Evolutionary conservation across 2,797 vertebrate genomes (phyloP), one percentile per base, ranked within the genome.

Genomic region (Sebastes ruberrimus): DNA sequence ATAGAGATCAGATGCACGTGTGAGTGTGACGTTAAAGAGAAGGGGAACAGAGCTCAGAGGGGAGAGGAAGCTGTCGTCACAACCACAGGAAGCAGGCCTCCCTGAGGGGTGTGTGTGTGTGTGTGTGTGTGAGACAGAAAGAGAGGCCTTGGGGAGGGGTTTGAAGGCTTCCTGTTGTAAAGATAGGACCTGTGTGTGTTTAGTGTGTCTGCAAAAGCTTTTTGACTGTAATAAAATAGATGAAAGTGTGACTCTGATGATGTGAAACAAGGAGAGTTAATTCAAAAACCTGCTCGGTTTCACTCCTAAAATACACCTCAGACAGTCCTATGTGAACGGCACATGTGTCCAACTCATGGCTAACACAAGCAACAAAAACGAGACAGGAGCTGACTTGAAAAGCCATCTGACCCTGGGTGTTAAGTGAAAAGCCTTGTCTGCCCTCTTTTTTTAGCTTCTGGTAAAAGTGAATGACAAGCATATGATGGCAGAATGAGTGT

Each of bases 121-220:
- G 81, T 20, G 64, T 25, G 86, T 14, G 62, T 46, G 66, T 0
- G 7, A 32, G 16, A 42, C 16, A 60, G 28, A 68, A 8, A 76
- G 8, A 49, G 28, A 46, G 73, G 60, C 72, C 60, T 28, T 38
- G 53, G 81, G 71, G 72, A 61, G 61, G 61, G 71, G 49, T 49
- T 80, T 70, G 60, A 76, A 89, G 72, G 85, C 83, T 95, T 96
- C 94, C 95, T 95, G 93, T 93, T 86, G 66, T 87, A 91, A 75
- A 91, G 63, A 82, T 82, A 80, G 22, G 7, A 64, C 74, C 25
- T 75, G 14, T 56, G 18, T 74, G 30, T 56, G 4, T 71, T 52
- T 10, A 38, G 14, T 25, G 27, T 18, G 22, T 76, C 42, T 49
- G 22, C 10, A 46, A 38, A 73, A 66, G 30, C 14, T 3, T 60